Evolutionary conservation across 2,797 vertebrate genomes (phyloP).

Genomic region (Manis javanica): DNA sequence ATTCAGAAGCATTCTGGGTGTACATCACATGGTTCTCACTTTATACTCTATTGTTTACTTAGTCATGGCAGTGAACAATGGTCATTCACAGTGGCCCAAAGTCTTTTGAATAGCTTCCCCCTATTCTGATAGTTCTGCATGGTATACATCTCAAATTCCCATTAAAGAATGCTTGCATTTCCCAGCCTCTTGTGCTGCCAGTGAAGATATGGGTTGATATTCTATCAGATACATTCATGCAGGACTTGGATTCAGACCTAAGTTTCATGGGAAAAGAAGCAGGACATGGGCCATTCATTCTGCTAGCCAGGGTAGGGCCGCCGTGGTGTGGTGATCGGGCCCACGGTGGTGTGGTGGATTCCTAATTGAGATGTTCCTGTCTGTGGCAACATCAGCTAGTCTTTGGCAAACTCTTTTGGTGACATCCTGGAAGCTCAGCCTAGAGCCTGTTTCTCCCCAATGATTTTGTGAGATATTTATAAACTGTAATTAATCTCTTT

Average conservation of each 20-base stretch:
- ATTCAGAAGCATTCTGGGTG: no score
- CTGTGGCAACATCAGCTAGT: neutral
- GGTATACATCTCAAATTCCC: neutral
- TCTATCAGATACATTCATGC: neutral
- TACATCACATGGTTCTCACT: rapidly evolving
- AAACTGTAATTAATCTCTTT: slow-evolving; percentile 43
- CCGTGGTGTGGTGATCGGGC: neutral
- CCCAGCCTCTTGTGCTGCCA: neutral
- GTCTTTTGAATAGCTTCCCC: neutral
- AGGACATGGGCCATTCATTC: neutral
- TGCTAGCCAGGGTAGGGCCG: neutral
- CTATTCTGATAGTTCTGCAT: neutral
- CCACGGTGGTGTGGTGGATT: neutral
- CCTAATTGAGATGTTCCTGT: neutral
- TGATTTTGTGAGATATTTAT: slow-evolving; percentile 58
- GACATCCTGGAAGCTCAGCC: neutral
- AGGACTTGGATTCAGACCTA: neutral
- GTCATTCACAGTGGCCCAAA: neutral
- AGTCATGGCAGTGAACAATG: no score
- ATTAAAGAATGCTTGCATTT: neutral
- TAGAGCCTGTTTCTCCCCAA: slow-evolving; percentile 45
- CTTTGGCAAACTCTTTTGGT: slow-evolving; percentile 37
- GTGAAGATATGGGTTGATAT: neutral
- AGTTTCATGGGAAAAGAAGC: slow-evolving; percentile 12
- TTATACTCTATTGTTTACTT: neutral